A percentile compares a stretch with the other conserved stretches of the same genome.
Conservation (phyloP, 2,797 vertebrate genomes). For the Brachymystax lenok region DNA sequence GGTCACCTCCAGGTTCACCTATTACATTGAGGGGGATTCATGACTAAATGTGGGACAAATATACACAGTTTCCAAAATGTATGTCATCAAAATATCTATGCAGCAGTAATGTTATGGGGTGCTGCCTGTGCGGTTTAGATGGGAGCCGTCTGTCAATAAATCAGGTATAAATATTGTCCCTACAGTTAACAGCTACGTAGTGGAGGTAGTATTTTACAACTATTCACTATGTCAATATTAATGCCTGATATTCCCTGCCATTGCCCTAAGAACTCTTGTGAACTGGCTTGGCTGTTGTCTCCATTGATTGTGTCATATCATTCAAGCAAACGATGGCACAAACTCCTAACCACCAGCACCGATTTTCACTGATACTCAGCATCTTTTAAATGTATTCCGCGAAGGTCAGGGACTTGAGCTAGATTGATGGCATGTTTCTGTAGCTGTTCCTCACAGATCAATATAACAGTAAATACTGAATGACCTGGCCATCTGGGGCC, state of each 20-base stretch:
- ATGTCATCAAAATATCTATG: no score
- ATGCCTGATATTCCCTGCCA: background rate
- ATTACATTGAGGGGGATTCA: no score
- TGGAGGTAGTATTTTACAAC: background rate
- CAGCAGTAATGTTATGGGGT: no score
- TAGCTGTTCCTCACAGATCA: slow-evolving; percentile 47
- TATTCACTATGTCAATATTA: background rate
- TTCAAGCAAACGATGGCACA: background rate
- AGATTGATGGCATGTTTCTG: slow-evolving; percentile 49
- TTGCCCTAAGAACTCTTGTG: background rate
- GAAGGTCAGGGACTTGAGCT: slow-evolving; percentile 24
- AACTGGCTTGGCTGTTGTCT: background rate
- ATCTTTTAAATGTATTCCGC: slow-evolving; percentile 22
- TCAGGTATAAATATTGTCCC: no score
- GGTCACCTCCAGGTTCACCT: no score
- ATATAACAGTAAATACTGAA: slow-evolving; percentile 65
- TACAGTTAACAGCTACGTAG: no score
- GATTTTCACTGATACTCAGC: slow-evolving; percentile 12
- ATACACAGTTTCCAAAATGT: no score
- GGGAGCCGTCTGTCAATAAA: no score
- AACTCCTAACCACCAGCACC: background rate
- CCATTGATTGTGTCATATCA: background rate
- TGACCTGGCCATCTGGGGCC: slow-evolving; percentile 42
- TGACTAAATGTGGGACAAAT: no score
- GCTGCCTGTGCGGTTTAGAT: no score